Evolutionary conservation across 1,140 invertebrate genomes (phyloP).

Genomic region (Lordiphosa stackelbergi): DNA sequence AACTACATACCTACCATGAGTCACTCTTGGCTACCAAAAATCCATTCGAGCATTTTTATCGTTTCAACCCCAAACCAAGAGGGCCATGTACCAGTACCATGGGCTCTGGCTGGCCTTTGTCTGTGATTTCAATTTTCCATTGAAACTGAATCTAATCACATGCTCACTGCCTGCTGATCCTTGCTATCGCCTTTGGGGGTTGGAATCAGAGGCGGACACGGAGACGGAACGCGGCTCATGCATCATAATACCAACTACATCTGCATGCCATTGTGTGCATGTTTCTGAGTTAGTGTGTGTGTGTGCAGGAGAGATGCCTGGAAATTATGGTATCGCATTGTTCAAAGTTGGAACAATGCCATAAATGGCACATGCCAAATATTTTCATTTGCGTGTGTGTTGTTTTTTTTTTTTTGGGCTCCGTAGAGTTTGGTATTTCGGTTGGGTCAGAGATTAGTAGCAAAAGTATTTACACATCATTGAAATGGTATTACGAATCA

Average conservation of each 20-base stretch:
- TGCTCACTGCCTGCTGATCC: conserved; percentile 65
- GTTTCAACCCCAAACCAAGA: conserved; percentile 22
- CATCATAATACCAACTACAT: conserved; percentile 45
- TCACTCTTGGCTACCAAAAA: conserved; percentile 20
- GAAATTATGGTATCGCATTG: conserved; percentile 66
- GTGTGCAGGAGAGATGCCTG: conserved; percentile 42
- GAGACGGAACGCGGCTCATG: conserved; percentile 29
- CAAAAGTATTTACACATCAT: too few relatives aligned
- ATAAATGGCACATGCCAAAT: conserved; percentile 74
- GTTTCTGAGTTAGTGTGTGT: conserved; percentile 5
- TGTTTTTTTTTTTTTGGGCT: conserved; percentile 13
- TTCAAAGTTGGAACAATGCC: conserved; percentile 66
- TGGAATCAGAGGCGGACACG: conserved; percentile 17
- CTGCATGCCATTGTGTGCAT: conserved; percentile 48
- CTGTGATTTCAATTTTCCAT: conserved; percentile 73
- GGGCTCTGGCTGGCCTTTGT: conserved; percentile 38
- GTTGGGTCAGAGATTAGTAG: too few relatives aligned
- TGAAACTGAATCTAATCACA: conserved; percentile 75
- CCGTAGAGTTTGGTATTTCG: neutral
- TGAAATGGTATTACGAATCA: too few relatives aligned
- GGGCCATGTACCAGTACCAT: conserved; percentile 17
- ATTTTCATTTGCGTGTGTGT: conserved; percentile 37
- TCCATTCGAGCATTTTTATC: conserved; percentile 51
- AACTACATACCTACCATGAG: conserved; percentile 5
- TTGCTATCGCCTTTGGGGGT: conserved; percentile 32